These are phyloP conservation scores for Drosophila histrio DNA, from an alignment of 2,888 invertebrate genomes.

Conservation along the genomic window DNA sequence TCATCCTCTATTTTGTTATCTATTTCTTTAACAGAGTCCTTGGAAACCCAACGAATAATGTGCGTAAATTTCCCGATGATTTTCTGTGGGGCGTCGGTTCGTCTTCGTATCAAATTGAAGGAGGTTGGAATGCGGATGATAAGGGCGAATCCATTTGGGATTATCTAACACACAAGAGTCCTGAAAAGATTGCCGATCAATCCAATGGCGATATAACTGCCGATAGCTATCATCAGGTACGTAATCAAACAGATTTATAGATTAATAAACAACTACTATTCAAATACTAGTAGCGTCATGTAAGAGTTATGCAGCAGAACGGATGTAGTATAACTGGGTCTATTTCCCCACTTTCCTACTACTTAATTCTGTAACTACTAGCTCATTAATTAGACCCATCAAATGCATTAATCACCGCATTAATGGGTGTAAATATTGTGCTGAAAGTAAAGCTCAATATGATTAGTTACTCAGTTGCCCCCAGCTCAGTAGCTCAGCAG, in stretches of 20 bases:
- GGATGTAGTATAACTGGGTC: background rate
- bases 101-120: slow-evolving; percentile 84
- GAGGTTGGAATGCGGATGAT: slow-evolving; percentile 84
- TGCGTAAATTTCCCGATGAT: slow-evolving; percentile 82
- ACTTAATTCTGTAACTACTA: background rate
- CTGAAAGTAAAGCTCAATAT: slow-evolving; percentile 14
- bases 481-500: slow-evolving; percentile 26
- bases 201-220: slow-evolving; percentile 87
- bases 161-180: slow-evolving; percentile 85
- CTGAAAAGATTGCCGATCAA: slow-evolving; percentile 87
- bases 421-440: slow-evolving; percentile 7
- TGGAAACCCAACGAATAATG: slow-evolving; percentile 40
- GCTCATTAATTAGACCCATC: slow-evolving; percentile 19
- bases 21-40: slow-evolving; percentile 28
- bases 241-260: slow-evolving; percentile 18
- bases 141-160: slow-evolving; percentile 88
- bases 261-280: background rate
- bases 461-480: slow-evolving; percentile 5
- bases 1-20: background rate
- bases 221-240: slow-evolving; percentile 85
- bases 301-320: background rate
- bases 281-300: background rate
- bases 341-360: background rate
- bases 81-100: slow-evolving; percentile 84
- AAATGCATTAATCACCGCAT: slow-evolving; percentile 30